phyloP scores from a whole-genome alignment of 2,797 vertebrate species.

The Pangasius krempfi region DNA sequence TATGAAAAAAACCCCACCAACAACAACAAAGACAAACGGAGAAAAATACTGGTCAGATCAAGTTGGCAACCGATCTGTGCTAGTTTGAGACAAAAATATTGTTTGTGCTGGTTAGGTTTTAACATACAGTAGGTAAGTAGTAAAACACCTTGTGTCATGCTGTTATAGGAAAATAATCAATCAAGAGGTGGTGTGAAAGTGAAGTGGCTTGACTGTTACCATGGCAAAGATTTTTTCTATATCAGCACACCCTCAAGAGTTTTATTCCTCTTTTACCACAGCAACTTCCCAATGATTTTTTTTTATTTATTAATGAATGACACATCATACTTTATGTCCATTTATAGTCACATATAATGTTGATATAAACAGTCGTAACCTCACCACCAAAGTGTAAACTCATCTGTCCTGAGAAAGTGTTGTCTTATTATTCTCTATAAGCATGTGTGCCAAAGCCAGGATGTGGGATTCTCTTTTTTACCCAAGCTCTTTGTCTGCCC shows the following conservation, averaged over 20 bases:
- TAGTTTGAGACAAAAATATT: neutral
- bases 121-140: neutral
- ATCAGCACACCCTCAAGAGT: too few relatives aligned
- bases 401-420: neutral
- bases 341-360: neutral
- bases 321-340: neutral
- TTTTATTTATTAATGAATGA: neutral
- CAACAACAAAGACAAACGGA: neutral
- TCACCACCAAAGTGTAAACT: neutral
- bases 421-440: neutral
- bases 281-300: neutral
- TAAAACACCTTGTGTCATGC: neutral
- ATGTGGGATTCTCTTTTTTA: slow-evolving; percentile 43
- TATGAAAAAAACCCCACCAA: slow-evolving; percentile 51
- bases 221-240: too few relatives aligned
- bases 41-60: neutral
- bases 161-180: neutral
- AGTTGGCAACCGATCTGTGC: neutral
- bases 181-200: neutral
- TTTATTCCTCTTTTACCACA: neutral
- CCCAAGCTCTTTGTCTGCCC: slow-evolving; percentile 30
- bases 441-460: neutral
- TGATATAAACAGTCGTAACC: neutral
- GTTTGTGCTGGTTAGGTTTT: neutral
- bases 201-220: neutral